Base-by-base conservation (phyloP, 2,113 vertebrate genomes). In the Carassius carassius region DNA sequence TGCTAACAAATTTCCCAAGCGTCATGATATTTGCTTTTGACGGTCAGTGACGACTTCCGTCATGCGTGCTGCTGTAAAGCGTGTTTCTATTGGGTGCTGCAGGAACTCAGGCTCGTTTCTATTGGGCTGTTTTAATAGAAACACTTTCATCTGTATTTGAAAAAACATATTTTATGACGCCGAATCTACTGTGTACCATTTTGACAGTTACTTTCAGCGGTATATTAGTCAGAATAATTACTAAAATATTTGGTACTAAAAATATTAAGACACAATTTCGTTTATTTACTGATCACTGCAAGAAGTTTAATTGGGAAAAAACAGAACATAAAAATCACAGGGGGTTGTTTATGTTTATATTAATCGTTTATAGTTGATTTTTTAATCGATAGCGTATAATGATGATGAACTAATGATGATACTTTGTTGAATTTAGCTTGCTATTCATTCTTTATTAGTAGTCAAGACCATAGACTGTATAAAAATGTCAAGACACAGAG, bases 11-110 rank as follows among this genome's bases (percentile, higher is more conserved):
- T 23, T 9, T 11, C 58, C 4, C 60, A 37, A 69, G 35, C 25
- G 17, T 32, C 19, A 17, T 3, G n/a, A 54, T 69, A 69, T 54
- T 69, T 49, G n/a, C n/a, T 29, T 7, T 32, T 51, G 16, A 47
- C 62, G 10, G n/a, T 3, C 5, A 14, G 17, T 54, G 63, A 81
- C 25, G 79, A 81, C 79, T 81, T 69, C 63, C 63, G 62, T n/a
- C 25, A 12, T n/a, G 47, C 23, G 62, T 32, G 17, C 19, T 10
- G 62, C 78, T 21, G 78, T 51, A 47, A 47, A 29, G 60, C n/a
- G 58, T 51, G 60, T 9, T 7, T 60, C 16, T 8, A 81, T 81
- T 81, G 78, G 78, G 23, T 32, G 7, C 62, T 49, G 23, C 62
- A 21, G 7, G 37, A 23, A 37, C 32, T 49, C 23, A 49, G 14